These are phyloP conservation scores for Clinocottus analis DNA, from an alignment of 2,113 vertebrate species.

Conservation along the genomic window DNA sequence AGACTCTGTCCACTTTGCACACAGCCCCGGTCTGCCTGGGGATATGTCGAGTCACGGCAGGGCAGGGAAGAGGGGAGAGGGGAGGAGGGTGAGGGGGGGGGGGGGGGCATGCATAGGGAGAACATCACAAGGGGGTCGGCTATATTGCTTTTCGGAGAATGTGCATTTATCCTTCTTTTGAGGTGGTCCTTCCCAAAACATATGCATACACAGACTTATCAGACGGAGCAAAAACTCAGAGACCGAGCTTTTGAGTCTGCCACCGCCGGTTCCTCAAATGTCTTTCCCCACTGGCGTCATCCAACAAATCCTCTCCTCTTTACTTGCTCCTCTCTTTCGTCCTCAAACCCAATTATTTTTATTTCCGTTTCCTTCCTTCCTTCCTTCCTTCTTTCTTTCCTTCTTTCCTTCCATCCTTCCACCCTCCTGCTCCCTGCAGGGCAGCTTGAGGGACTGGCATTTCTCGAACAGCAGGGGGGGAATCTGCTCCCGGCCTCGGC, in stretches of 20 bases:
- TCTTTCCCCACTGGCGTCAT: constrained; percentile 16
- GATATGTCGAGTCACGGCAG: constrained; percentile 64
- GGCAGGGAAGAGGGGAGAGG: too few species aligned
- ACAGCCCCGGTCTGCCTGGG: constrained; percentile 29
- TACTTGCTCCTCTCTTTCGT: constrained; percentile 13
- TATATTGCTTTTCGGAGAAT: constrained; percentile 72
- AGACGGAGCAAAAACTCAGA: constrained; percentile 10
- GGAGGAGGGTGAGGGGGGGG: too few species aligned
- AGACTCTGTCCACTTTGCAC: constrained; percentile 50
- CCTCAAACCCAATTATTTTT: neutral
- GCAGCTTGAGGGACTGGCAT: constrained; percentile 74
- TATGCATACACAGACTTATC: constrained; percentile 31
- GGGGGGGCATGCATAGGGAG: constrained; percentile 63
- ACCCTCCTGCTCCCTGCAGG: constrained; percentile 65
- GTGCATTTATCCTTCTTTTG: constrained; percentile 43
- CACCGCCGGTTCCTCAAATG: constrained; percentile 1
- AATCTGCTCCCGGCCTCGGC: constrained; percentile 61
- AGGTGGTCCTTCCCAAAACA: constrained; percentile 2
- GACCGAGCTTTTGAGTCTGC: neutral
- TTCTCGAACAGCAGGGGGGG: constrained; percentile 74
- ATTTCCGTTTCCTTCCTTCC: neutral
- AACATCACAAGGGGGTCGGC: constrained; percentile 41
- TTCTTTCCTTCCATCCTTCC: constrained; percentile 21
- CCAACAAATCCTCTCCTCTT: constrained; percentile 25
- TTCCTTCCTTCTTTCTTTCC: neutral